Evolutionary conservation across 35 echinoderm and acorn worm genomes (phyloP).

Genomic region (Anneissia japonica): DNA sequence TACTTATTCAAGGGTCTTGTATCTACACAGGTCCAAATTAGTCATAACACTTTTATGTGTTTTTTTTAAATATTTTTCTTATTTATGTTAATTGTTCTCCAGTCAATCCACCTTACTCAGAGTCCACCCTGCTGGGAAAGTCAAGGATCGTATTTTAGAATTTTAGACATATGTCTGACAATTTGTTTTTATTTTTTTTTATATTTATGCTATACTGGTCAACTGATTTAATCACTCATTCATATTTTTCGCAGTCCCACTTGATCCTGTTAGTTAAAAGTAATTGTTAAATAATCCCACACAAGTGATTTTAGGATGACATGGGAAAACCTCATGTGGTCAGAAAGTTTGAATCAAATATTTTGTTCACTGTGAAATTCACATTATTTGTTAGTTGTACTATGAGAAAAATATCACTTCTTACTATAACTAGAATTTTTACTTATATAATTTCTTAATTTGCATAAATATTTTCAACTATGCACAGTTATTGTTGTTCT

Average conservation of each 20-base stretch:
- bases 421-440: no score
- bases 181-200: neutral
- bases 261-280: neutral
- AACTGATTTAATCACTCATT: neutral
- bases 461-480: no score
- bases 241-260: neutral
- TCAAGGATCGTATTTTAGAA: neutral
- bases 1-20: neutral
- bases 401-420: no score
- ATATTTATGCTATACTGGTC: neutral
- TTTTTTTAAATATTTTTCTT: no score
- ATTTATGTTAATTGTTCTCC: neutral
- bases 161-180: neutral
- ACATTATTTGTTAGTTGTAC: no score
- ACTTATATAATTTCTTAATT: no score
- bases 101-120: neutral
- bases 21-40: neutral
- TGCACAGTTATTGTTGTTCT: no score
- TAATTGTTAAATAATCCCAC: neutral
- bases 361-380: no score
- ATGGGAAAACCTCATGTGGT: neutral
- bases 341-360: neutral
- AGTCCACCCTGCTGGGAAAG: neutral
- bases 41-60: neutral
- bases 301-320: neutral